phyloP scores from a whole-genome alignment of 2,888 invertebrate species.

The Himalopsyche tibetana region DNA sequence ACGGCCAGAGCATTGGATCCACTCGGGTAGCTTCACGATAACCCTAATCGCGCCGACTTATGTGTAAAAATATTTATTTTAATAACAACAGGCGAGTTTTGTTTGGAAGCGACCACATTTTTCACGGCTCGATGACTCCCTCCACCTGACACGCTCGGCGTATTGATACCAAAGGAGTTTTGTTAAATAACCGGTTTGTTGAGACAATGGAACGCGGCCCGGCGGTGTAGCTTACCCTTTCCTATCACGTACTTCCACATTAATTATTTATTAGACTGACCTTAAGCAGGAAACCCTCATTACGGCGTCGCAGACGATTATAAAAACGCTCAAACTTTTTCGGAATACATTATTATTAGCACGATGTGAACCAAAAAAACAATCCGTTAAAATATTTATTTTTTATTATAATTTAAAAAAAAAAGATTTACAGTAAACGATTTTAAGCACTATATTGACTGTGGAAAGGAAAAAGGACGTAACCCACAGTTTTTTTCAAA shows the following conservation, averaged over 20 bases:
- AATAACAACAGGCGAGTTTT: constrained; percentile 32
- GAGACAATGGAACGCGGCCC: constrained; percentile 28
- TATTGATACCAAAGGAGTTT: constrained; percentile 16
- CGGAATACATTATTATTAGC: constrained; percentile 10
- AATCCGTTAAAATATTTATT: neutral
- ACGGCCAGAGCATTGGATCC: neutral
- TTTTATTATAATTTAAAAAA: no score
- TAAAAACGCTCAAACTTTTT: constrained; percentile 37
- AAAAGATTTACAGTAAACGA: no score
- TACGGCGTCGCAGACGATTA: constrained; percentile 22
- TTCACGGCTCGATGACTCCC: constrained; percentile 4
- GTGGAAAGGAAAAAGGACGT: no score
- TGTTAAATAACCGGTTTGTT: constrained; percentile 30
- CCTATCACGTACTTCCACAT: constrained; percentile 42
- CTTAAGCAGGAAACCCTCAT: constrained; percentile 37
- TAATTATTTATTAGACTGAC: constrained; percentile 31
- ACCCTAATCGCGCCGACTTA: neutral
- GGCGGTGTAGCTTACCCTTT: constrained; percentile 36
- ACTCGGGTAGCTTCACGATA: neutral
- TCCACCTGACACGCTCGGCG: constrained; percentile 29
- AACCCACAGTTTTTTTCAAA: no score
- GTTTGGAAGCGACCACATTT: constrained; percentile 29
- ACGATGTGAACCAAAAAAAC: neutral
- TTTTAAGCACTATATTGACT: no score
- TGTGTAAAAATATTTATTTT: constrained; percentile 24